Base-by-base conservation (phyloP, 2,888 invertebrate genomes). In the Eristalinus sepulchralis region DNA sequence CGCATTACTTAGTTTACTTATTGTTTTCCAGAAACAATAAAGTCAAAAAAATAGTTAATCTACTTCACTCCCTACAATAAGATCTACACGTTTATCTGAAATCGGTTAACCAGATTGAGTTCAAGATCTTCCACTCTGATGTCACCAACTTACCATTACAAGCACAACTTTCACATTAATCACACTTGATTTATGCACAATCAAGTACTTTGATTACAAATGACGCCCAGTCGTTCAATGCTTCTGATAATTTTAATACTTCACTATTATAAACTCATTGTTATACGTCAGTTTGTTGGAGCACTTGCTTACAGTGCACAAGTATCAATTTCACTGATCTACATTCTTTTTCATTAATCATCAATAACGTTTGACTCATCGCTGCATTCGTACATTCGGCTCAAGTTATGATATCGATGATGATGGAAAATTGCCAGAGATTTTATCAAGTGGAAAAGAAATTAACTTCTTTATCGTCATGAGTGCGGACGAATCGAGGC, bases 381-480 rank as follows among this genome's bases (percentile, higher is more conserved):
- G 53, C 64, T 27, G 39, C 27, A 57, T 9, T 0, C 22, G 20
- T n/a, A 67, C 10, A 13, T 47, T 47, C n/a, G 13, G 31, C 8
- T 17, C 22, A 24, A 34, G 8, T 24, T 17, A 55, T 80, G 70
- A 84, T 66, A 39, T 27, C 8, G 34, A 47, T 22, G 20, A 22
- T 27, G 20, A 60, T 71, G 60, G 66, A 33, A 79, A 83, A 80
- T 67, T 71, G 33, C 31, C 47, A 84, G 55, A 53, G 62, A 73
- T 24, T 59, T 71, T 72, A 84, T 80, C 70, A 66, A n/a, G 24
- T n/a, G 33, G 31, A 55, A 24, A 3, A 27, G 39, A 75, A 73
- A 11, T 17, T 22, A 68, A 39, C 17, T 55, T 66, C 70, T 76
- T 39, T 0, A 66, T 4, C 13, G 57, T 59, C 8, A 55, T 53